Conservation (phyloP, 2,113 vertebrate genomes). For the Mormoops blainvillei region DNA sequence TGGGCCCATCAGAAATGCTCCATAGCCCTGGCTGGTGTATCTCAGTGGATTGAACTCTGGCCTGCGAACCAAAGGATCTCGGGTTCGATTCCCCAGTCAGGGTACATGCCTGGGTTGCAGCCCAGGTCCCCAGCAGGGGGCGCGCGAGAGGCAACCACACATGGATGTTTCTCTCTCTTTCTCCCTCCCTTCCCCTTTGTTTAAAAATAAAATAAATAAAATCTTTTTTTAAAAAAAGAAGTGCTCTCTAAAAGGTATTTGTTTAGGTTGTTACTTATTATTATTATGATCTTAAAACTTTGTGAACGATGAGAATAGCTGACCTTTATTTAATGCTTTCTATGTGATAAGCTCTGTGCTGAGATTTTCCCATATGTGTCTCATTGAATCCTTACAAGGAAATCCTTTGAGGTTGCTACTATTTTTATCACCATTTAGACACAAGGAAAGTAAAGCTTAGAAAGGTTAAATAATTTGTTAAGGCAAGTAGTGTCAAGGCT, state of each 20-base stretch:
- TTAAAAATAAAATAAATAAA: no score
- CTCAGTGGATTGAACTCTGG: no score
- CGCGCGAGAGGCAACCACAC: no score
- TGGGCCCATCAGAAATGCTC: not conserved
- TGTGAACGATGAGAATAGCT: not conserved
- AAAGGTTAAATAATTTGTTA: slow-evolving; percentile 54
- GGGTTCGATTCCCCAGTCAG: no score
- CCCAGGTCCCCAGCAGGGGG: no score
- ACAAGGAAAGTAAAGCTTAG: not conserved
- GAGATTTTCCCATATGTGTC: not conserved
- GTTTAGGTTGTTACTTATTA: not conserved
- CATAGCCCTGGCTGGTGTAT: no score
- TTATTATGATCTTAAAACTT: not conserved
- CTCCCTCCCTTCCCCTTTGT: no score
- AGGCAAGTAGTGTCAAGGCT: slow-evolving; percentile 19
- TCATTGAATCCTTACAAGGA: not conserved
- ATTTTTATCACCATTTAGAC: slow-evolving; percentile 39
- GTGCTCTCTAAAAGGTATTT: not conserved
- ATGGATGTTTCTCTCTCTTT: no score
- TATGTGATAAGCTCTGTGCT: not conserved
- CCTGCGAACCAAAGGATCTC: no score
- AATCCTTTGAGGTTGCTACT: slow-evolving; percentile 14
- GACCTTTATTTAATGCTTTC: not conserved
- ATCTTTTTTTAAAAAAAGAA: no score
- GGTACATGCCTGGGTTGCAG: no score